A percentile compares a stretch with the other conserved stretches of the same genome.
Conservation (phyloP, 2,113 vertebrate species). For the Asarcornis scutulata region DNA sequence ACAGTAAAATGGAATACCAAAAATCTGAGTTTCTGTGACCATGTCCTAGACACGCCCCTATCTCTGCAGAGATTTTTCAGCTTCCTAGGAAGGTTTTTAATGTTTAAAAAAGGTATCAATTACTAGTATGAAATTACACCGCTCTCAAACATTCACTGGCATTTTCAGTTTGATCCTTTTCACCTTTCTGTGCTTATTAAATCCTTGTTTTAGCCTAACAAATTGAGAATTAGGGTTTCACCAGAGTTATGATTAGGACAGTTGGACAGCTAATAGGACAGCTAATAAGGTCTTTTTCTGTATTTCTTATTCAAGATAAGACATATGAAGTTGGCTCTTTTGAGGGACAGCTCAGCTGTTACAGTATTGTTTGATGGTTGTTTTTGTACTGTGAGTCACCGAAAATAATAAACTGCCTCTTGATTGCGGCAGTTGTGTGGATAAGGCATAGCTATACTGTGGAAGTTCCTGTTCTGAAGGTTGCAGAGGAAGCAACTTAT, state of each 20-base stretch:
- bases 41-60: accelerated
- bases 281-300: background rate
- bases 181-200: background rate
- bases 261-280: background rate
- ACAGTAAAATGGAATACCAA: background rate
- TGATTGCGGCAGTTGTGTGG: background rate
- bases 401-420: background rate
- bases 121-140: background rate
- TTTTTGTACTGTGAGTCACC: background rate
- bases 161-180: background rate
- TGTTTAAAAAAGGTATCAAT: background rate
- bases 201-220: background rate
- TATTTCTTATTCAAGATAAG: background rate
- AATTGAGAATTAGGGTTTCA: background rate
- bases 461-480: background rate
- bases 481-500: background rate
- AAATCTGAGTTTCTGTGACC: background rate
- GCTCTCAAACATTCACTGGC: background rate
- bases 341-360: background rate
- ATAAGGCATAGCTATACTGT: background rate
- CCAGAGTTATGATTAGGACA: background rate
- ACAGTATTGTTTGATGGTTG: background rate
- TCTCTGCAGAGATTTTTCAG: background rate
- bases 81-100: background rate
- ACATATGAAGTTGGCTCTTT: background rate